phyloP scores from a whole-genome alignment of 2,888 invertebrate genomes.

The Tuberolachnus salignus region DNA sequence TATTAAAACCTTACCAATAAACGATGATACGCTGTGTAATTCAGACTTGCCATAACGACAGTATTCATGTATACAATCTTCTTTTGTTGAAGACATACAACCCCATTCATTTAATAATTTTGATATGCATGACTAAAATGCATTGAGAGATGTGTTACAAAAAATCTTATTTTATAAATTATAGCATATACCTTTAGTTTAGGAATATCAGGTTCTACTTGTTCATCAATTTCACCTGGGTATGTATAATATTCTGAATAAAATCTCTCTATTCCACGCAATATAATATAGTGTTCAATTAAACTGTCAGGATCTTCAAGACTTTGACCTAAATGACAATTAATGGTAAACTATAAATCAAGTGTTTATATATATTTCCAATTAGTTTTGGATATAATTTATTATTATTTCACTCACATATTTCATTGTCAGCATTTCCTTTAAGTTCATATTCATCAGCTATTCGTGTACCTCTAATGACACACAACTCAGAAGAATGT shows the following conservation, averaged over 20 bases:
- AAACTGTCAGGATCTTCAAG: conserved; percentile 84
- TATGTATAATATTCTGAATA: conserved; percentile 84
- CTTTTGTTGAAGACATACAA: conserved; percentile 77
- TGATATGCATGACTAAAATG: conserved; percentile 65
- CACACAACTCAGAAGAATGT: conserved; percentile 80
- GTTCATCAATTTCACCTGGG: conserved; percentile 84
- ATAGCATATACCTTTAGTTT: conserved; percentile 73
- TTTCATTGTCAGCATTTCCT: conserved; percentile 65
- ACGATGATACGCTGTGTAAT: conserved; percentile 91
- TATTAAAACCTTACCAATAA: conserved; percentile 70
- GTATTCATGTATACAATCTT: conserved; percentile 94
- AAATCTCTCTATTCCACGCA: conserved; percentile 91
- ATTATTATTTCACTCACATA: conserved; percentile 63
- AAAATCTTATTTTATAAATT: not conserved
- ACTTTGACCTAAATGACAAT: conserved; percentile 64
- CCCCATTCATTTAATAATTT: conserved; percentile 88
- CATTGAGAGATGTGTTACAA: conserved; percentile 21
- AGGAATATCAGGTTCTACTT: conserved; percentile 88
- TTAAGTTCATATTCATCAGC: conserved; percentile 79
- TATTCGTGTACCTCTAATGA: conserved; percentile 76
- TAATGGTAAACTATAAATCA: conserved; percentile 14
- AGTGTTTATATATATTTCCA: not conserved
- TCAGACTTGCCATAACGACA: conserved; percentile 94
- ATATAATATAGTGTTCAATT: conserved; percentile 86
- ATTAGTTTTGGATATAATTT: not conserved